phyloP scores from a whole-genome alignment of 2,888 invertebrate genomes.

The Leucophora obtusa region DNA sequence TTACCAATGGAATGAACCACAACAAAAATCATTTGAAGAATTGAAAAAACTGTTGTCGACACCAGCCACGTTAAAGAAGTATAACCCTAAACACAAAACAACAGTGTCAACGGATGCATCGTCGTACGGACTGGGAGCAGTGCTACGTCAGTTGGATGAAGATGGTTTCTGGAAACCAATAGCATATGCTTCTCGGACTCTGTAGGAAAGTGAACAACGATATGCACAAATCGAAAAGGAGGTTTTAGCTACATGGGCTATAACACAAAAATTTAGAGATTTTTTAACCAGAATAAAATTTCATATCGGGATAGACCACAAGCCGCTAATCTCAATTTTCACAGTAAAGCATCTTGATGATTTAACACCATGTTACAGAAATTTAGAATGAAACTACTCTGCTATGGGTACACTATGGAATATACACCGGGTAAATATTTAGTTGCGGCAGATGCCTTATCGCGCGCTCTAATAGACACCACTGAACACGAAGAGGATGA shows the following conservation, averaged over 20 bases:
- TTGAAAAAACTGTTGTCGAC: slow-evolving; percentile 22
- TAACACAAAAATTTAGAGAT: slow-evolving; percentile 60
- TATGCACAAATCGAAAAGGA: slow-evolving; percentile 55
- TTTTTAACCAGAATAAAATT: slow-evolving; percentile 60
- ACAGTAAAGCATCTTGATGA: slow-evolving; percentile 31
- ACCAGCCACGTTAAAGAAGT: slow-evolving; percentile 39
- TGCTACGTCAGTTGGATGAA: no score
- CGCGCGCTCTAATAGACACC: no score
- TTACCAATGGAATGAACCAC: slow-evolving; percentile 35
- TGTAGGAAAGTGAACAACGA: slow-evolving; percentile 55
- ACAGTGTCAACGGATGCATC: slow-evolving; percentile 47
- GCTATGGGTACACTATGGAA: slow-evolving; percentile 52
- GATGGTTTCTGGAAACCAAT: slow-evolving; percentile 42
- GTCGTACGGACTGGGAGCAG: slow-evolving; percentile 42
- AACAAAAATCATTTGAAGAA: slow-evolving; percentile 34
- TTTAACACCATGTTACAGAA: slow-evolving; percentile 57
- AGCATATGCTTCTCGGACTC: slow-evolving; percentile 53
- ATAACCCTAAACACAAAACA: slow-evolving; percentile 44
- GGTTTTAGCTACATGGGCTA: slow-evolving; percentile 13
- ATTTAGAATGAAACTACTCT: slow-evolving; percentile 56
- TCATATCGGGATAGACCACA: slow-evolving; percentile 64
- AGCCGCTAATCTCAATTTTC: slow-evolving; percentile 60
- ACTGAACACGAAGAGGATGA: no score
- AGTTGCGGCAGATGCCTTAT: no score
- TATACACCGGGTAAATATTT: no score